Evolutionary conservation across 2,888 invertebrate species (phyloP).

Genomic region (Phalangium opilio): DNA sequence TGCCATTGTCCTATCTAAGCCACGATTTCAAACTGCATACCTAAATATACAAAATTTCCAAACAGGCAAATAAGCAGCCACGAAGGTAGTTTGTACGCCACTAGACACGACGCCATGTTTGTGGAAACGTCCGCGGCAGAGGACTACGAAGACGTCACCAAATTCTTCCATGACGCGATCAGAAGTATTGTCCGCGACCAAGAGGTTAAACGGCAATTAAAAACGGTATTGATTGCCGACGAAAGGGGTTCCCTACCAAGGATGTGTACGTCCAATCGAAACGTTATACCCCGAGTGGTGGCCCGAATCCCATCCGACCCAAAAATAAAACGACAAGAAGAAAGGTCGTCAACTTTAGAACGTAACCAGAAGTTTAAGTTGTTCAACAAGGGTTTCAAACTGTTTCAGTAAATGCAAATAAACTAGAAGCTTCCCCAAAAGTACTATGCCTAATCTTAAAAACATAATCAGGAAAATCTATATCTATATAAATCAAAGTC

Average conservation of each 20-base stretch:
- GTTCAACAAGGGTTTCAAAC: not conserved
- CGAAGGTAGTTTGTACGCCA: slow-evolving; percentile 25
- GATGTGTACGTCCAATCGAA: too few relatives aligned
- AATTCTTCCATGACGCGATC: slow-evolving; percentile 28
- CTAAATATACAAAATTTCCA: too few relatives aligned
- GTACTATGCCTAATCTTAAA: too few relatives aligned
- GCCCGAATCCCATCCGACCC: too few relatives aligned
- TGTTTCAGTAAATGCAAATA: slow-evolving; percentile 1
- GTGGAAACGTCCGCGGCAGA: slow-evolving; percentile 32
- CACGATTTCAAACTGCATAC: too few relatives aligned
- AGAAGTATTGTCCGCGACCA: slow-evolving; percentile 27
- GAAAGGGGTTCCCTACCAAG: not conserved
- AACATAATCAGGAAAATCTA: too few relatives aligned
- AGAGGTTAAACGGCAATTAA: slow-evolving; percentile 15
- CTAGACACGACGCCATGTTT: slow-evolving; percentile 28
- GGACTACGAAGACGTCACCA: slow-evolving; percentile 29
- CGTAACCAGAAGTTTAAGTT: slow-evolving; percentile 1
- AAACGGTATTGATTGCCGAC: not conserved
- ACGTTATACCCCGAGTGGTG: too few relatives aligned
- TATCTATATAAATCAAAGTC: too few relatives aligned
- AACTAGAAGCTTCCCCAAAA: too few relatives aligned
- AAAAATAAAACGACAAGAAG: too few relatives aligned
- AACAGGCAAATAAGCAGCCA: slow-evolving; percentile 17
- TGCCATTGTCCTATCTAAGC: too few relatives aligned
- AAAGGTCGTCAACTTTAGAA: not conserved